Evolutionary conservation across 2,888 invertebrate species (phyloP).

Genomic region (Corbicula japonica): DNA sequence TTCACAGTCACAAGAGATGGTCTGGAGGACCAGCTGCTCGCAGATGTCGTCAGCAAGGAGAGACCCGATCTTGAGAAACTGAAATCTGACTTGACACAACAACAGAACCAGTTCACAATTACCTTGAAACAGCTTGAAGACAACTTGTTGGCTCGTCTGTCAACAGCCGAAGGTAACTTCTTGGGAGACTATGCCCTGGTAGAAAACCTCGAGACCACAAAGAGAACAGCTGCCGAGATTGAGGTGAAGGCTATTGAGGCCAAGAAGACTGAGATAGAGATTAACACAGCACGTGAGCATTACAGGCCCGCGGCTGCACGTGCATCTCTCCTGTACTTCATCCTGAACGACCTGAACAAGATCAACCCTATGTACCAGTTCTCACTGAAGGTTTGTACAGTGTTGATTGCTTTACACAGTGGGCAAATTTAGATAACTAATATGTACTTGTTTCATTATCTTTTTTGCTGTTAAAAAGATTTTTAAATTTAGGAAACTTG

Average conservation of each 20-base stretch:
- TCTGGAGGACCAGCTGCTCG: constrained; percentile 97
- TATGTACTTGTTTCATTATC: not conserved
- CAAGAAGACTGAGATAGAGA: constrained; percentile 95
- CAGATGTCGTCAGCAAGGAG: constrained; percentile 98
- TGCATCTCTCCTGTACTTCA: constrained; percentile 97
- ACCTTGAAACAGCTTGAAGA: constrained; percentile 97
- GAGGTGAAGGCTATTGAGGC: constrained; percentile 96
- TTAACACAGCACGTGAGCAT: constrained; percentile 96
- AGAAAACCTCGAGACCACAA: constrained; percentile 98
- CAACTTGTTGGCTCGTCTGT: constrained; percentile 94
- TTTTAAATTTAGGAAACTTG: not conserved
- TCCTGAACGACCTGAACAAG: constrained; percentile 97
- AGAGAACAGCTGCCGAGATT: constrained; percentile 97
- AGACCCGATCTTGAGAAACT: constrained; percentile 97
- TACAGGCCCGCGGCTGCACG: constrained; percentile 97
- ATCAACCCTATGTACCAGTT: constrained; percentile 99
- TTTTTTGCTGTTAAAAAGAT: too few relatives aligned
- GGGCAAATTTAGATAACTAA: not conserved
- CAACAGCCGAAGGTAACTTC: constrained; percentile 97
- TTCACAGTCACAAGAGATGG: constrained; percentile 99
- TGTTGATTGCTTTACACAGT: not conserved
- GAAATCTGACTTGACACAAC: constrained; percentile 97
- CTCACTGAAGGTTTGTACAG: constrained; percentile 93
- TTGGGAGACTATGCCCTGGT: constrained; percentile 97
- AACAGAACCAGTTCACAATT: constrained; percentile 99